phyloP scores from a whole-genome alignment of 2,888 invertebrate genomes.

The Anoncus sp. region DNA sequence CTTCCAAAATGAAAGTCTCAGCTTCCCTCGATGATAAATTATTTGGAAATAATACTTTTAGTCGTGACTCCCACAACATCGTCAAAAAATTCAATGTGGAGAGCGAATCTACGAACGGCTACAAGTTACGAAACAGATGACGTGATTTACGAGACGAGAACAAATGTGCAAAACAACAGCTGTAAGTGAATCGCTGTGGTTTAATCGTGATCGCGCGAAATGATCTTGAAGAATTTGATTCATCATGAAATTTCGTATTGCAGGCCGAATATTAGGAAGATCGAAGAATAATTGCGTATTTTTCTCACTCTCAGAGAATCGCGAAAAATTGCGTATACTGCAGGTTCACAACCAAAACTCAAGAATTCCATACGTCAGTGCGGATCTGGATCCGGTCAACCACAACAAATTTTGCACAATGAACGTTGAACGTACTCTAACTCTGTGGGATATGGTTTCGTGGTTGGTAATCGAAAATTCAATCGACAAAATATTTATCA shows the following conservation, averaged over 20 bases:
- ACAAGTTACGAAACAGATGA: conserved; percentile 71
- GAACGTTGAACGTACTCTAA: conserved; percentile 70
- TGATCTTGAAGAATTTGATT: conserved; percentile 5
- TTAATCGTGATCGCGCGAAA: background rate
- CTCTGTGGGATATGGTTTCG: conserved; percentile 75
- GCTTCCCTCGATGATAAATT: background rate
- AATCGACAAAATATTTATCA: background rate
- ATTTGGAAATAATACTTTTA: conserved; percentile 59
- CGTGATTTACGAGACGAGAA: conserved; percentile 73
- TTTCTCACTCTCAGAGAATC: conserved; percentile 69
- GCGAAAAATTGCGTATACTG: conserved; percentile 68
- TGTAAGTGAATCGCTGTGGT: conserved; percentile 70
- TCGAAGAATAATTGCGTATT: conserved; percentile 73
- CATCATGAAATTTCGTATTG: conserved; percentile 40
- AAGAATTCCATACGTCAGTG: conserved; percentile 74
- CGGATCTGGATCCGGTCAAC: conserved; percentile 74
- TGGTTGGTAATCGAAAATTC: conserved; percentile 65
- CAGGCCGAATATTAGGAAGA: conserved; percentile 75
- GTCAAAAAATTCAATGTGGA: conserved; percentile 72
- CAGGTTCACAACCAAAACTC: conserved; percentile 71
- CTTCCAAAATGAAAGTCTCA: background rate
- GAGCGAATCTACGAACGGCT: conserved; percentile 73
- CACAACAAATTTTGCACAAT: conserved; percentile 73
- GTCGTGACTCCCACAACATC: conserved; percentile 73
- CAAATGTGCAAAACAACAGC: conserved; percentile 57